Base-by-base conservation (phyloP, 2,797 vertebrate genomes). In the Trachops cirrhosus region DNA sequence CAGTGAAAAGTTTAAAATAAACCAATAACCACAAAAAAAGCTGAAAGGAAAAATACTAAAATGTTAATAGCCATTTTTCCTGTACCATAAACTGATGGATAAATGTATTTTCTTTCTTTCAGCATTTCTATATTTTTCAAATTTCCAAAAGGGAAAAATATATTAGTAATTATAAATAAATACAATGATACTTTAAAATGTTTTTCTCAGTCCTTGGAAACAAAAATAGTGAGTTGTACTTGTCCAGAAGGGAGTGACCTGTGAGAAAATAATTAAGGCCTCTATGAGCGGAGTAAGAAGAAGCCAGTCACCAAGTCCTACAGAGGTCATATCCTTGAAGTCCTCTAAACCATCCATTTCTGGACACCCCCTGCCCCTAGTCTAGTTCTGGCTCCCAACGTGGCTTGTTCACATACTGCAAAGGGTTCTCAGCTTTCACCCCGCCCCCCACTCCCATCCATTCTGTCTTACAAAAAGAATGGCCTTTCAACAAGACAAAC, bases 1-100 rank as follows among this genome's bases (percentile, higher is more conserved):
- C 18, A 41, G n/a, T 91, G 74, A 94, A 93, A 83, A 39, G n/a
- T 57, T 94, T 46, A 75, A 44, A 91, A 86, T 79, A 70, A 87
- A 75, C 32, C n/a, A 41, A 5, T 68, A 73, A 46, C 46, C 32
- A 74, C 75, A 73, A 52, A 64, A 67, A 70, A 82, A 22, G 9
- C 32, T 57, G 80, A 48, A 52, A 50, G 62, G 6, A 71, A 91
- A 29, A 78, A 77, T 44, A 71, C 8, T 57, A 84, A 79, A 95
- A 37, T 59, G n/a, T 59, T 68, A 80, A 87, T 6, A 50, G 67
- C 34, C 16, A 32, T 90, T 84, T 71, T 67, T 64, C 52, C 77
- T 92, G 73, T 78, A 54, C 70, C 48, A 41, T 6, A 83, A 67
- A 82, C 6, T 78, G 82, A 34, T 1, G 6, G 32, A 54, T 34